Conservation (phyloP, 92 coral and sea anemone genomes). For the Plumapathes pennacea region DNA sequence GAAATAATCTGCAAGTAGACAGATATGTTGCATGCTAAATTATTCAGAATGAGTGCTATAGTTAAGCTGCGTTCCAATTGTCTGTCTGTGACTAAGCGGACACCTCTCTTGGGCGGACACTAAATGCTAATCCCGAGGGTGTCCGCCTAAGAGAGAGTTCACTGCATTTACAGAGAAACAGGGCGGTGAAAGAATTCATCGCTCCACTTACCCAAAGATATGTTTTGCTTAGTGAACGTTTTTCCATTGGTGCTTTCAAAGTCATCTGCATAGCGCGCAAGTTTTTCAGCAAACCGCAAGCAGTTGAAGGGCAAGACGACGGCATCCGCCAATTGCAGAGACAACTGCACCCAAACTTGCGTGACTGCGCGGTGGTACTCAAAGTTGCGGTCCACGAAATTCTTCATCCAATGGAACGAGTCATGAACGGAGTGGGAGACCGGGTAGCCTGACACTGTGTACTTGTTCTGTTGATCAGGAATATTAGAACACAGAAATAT, state of each 20-base stretch:
- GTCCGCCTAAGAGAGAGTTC: too few species aligned
- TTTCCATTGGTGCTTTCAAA: slow-evolving; percentile 12
- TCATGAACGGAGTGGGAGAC: slow-evolving; percentile 67
- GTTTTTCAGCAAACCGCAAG: slow-evolving; percentile 37
- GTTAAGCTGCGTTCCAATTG: too few species aligned
- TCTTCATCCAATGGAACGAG: slow-evolving; percentile 56
- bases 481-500: too few species aligned
- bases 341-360: slow-evolving; percentile 54
- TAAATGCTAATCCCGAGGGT: too few species aligned
- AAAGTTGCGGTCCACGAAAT: slow-evolving; percentile 65
- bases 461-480: slow-evolving; percentile 27
- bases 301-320: slow-evolving; percentile 54
- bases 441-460: slow-evolving; percentile 32
- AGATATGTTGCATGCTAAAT: too few species aligned
- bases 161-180: not conserved
- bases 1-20: slow-evolving; percentile 8
- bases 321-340: slow-evolving; percentile 24
- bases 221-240: slow-evolving; percentile 14
- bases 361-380: slow-evolving; percentile 55
- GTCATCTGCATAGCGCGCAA: slow-evolving; percentile 14
- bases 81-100: too few species aligned
- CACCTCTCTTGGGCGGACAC: too few species aligned
- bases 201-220: slow-evolving; percentile 51
- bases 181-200: not conserved
- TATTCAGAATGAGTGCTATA: too few species aligned